Conservation (phyloP, 2,888 invertebrate species). For the Heterodera filipjevi region DNA sequence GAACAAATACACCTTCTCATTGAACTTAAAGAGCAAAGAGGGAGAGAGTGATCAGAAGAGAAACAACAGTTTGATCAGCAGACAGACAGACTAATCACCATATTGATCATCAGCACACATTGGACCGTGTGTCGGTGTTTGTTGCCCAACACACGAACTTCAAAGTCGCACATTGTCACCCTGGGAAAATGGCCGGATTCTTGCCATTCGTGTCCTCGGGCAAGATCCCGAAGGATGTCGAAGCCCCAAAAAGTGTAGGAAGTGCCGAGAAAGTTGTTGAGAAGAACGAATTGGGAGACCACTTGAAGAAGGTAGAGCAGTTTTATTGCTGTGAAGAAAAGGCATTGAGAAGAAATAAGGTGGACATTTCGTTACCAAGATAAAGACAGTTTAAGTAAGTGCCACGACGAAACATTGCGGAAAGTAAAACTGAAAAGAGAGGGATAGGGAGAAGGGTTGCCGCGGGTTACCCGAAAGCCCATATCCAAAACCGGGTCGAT, state of each 20-base stretch:
- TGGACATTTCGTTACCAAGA: slow-evolving; percentile 41
- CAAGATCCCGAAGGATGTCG: slow-evolving; percentile 64
- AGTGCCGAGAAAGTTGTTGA: slow-evolving; percentile 66
- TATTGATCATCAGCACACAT: slow-evolving; percentile 58
- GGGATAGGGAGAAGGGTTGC: too few relatives aligned
- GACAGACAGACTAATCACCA: slow-evolving; percentile 33
- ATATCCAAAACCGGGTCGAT: too few relatives aligned
- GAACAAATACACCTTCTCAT: slow-evolving; percentile 66
- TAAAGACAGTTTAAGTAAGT: slow-evolving; percentile 63
- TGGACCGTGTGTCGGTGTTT: slow-evolving; percentile 66
- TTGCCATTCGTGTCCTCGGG: slow-evolving; percentile 64
- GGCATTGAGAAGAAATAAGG: slow-evolving; percentile 15
- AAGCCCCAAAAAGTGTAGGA: slow-evolving; percentile 65
- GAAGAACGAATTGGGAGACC: slow-evolving; percentile 64
- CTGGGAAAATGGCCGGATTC: slow-evolving; percentile 66
- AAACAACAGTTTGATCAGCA: not conserved
- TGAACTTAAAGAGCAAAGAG: slow-evolving; percentile 52
- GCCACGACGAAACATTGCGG: slow-evolving; percentile 60
- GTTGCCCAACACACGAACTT: slow-evolving; percentile 67
- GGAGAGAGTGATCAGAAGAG: not conserved
- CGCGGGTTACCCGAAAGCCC: too few relatives aligned
- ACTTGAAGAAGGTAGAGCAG: slow-evolving; percentile 45
- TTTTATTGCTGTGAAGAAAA: slow-evolving; percentile 19
- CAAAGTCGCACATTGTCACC: slow-evolving; percentile 67
- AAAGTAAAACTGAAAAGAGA: slow-evolving; percentile 38